Evolutionary conservation across 1,140 invertebrate species (phyloP).

Genomic region (Meloidogyne chitwoodi): DNA sequence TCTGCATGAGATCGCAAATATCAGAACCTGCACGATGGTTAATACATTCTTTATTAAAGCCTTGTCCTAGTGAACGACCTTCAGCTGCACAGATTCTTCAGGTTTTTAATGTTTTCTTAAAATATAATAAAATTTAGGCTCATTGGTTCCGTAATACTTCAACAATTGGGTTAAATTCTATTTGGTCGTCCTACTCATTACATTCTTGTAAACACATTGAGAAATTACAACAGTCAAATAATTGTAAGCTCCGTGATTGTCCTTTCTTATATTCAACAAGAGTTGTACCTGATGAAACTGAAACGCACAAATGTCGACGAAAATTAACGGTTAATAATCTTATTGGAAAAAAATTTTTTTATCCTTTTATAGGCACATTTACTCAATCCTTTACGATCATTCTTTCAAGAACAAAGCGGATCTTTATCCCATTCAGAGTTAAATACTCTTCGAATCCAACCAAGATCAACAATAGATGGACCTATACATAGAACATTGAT

Average conservation of each 20-base stretch:
- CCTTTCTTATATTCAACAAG: neutral
- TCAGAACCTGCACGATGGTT: constrained; percentile 21
- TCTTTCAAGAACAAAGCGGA: neutral
- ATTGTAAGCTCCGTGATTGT: neutral
- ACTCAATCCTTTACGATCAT: neutral
- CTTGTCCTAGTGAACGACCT: constrained; percentile 15
- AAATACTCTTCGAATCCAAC: neutral
- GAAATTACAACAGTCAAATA: neutral
- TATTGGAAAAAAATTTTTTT: neutral
- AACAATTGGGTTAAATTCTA: neutral
- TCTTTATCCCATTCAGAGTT: neutral
- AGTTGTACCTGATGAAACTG: neutral
- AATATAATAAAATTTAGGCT: neutral
- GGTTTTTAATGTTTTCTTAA: neutral
- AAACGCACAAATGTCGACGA: neutral
- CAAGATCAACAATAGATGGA: neutral
- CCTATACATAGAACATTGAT: neutral
- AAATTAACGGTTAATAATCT: neutral
- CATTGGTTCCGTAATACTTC: neutral
- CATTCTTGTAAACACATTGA: neutral
- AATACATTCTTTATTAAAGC: constrained; percentile 15
- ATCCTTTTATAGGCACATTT: neutral
- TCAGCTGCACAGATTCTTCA: constrained; percentile 17
- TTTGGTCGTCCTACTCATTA: neutral
- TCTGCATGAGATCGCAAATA: constrained; percentile 5